Evolutionary conservation across 2,888 invertebrate species (phyloP).

Genomic region (Erebia aethiops): DNA sequence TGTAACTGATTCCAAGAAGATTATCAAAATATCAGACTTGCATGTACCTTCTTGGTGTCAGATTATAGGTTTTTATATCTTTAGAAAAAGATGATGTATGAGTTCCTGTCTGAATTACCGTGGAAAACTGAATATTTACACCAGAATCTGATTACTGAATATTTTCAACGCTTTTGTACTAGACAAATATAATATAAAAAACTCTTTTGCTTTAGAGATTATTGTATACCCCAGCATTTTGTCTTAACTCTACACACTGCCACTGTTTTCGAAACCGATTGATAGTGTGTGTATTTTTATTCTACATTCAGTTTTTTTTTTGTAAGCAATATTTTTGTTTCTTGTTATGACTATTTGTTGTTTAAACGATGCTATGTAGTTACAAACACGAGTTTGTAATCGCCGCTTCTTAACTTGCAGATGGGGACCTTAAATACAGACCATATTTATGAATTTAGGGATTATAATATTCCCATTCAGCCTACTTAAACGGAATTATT

Average conservation of each 20-base stretch:
- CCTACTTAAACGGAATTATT: neutral
- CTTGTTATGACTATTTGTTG: slow-evolving; percentile 65
- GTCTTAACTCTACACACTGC: slow-evolving; percentile 56
- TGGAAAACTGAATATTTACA: slow-evolving; percentile 11
- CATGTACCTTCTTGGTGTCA: slow-evolving; percentile 22
- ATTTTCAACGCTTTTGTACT: slow-evolving; percentile 15
- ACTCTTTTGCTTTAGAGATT: slow-evolving; percentile 5
- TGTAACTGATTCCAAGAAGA: slow-evolving; percentile 33
- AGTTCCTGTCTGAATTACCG: slow-evolving; percentile 21
- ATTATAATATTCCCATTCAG: neutral
- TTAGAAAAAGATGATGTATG: slow-evolving; percentile 18
- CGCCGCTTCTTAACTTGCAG: slow-evolving; percentile 7
- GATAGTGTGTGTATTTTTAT: slow-evolving; percentile 47
- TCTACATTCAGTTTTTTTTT: slow-evolving; percentile 60
- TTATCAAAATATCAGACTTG: slow-evolving; percentile 2
- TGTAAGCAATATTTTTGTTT: slow-evolving; percentile 63
- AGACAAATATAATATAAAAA: slow-evolving; percentile 5
- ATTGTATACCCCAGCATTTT: slow-evolving; percentile 38
- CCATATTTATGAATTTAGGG: neutral
- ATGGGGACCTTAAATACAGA: neutral
- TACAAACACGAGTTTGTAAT: slow-evolving; percentile 54
- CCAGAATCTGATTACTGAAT: neutral
- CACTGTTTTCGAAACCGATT: slow-evolving; percentile 49
- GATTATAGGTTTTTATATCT: slow-evolving; percentile 25
- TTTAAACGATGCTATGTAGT: slow-evolving; percentile 69